Base-by-base conservation (phyloP, 1,140 invertebrate species). In the Dendrolimus punctatus region DNA sequence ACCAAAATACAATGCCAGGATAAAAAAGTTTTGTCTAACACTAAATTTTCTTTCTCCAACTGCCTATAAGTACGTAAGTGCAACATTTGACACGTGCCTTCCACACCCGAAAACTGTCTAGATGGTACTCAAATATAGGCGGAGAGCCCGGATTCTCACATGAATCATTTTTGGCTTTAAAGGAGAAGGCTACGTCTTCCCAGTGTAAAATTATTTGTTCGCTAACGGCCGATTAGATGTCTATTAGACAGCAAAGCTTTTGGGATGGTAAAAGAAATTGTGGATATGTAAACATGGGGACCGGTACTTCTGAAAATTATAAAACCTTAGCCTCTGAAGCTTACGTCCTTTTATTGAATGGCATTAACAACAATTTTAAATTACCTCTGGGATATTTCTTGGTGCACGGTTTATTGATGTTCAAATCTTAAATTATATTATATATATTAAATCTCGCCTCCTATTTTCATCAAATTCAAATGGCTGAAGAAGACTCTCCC, bases 161-260 rank as follows among this genome's bases (percentile, higher is more conserved):
- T 38, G 68, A 77, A 63, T 56, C 72, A 7, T 65, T 68, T 67
- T 1, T 41, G 41, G 46, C 54, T 36, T 54, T 71, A 46, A 51
- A 63, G 55, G 7, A 40, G 46, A 66, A 64, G 58, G 41, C 51
- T 54, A 6, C 50, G 39, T 23, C 42, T 23, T 52, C 46, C 9
- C 40, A 52, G 48, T 44, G 52, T 41, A 57, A 59, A 58, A 43
- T 67, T 45, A 46, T 73, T n/a, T 70, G 65, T 48, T 40, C 41
- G 40, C 53, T 82, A 36, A 49, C 69, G 6, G 47, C 62, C 48
- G 73, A 78, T 55, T 67, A 80, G 56, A 79, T 83, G 66, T 46
- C 62, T 4, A 65, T 80, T 40, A 41, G 66, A 40, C 46, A 66
- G 49, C 62, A 67, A 45, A 62, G 64, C n/a, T 51, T 77, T 48